Evolutionary conservation across 2,113 vertebrate genomes (phyloP), one percentile per base, ranked within the genome.

Genomic region (Eonycteris spelaea): DNA sequence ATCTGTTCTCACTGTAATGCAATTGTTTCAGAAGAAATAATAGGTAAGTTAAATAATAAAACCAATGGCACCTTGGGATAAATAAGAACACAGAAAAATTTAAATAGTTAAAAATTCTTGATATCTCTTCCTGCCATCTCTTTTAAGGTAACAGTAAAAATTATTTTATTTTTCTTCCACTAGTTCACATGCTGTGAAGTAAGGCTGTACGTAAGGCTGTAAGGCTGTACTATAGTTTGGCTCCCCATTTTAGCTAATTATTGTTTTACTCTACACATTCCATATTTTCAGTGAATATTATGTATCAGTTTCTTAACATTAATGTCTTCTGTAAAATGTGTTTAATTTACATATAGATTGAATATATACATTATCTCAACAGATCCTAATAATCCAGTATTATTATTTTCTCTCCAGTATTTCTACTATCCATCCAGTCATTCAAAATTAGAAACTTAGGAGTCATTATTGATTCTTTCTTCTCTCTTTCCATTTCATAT

Each of bases 1-100:
- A 89, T 96, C 89, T 97, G 3, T 28, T 97, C 78, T 97, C 75
- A 96, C 59, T 86, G 3, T 77, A 97, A 91, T 95, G 93, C 53
- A 96, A 55, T 96, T 94, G 87, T 95, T 95, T 97, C 93, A 95
- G 85, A 97, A 90, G 77, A 95, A 96, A 97, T 96, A 96, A 97
- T 68, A 70, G 67, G 88, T 59, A 83, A 95, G 85, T 96, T 96
- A 95, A 96, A 95, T 91, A 93, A 94, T 55, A 96, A 70, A 55
- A 89, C 43, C 88, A 86, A 70, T 95, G 88, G 48, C 24, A 94
- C 30, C n/a, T 57, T 33, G 51, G 45, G 63, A 96, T 88, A 96
- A 97, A 94, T 73, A 96, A 94, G 67, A 85, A 84, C 70, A 86
- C 16, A 88, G 15, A 28, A 89, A 92, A 93, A 83, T 94, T 86